These are phyloP conservation scores for Castor canadensis DNA, from an alignment of 2,113 vertebrate species.

Conservation along the genomic window DNA sequence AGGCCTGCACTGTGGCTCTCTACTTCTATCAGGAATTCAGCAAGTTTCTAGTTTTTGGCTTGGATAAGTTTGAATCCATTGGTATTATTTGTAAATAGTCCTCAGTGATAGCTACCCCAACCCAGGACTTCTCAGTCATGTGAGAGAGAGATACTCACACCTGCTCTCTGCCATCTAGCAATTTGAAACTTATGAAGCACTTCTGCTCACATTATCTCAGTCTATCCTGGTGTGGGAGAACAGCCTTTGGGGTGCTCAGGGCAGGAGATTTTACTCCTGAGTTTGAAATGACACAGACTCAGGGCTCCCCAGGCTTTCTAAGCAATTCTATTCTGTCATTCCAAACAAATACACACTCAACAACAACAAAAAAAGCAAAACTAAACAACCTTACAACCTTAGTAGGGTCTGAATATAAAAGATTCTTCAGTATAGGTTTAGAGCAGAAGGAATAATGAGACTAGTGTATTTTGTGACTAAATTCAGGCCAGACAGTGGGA, in stretches of 20 bases:
- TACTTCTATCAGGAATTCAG: not conserved
- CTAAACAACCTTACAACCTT: constrained; percentile 9
- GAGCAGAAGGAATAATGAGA: constrained; percentile 16
- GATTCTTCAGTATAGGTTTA: not conserved
- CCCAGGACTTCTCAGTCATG: rapidly evolving
- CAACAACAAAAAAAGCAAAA: no score
- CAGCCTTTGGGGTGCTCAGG: not conserved
- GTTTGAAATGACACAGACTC: not conserved
- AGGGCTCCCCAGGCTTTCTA: not conserved
- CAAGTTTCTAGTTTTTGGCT: not conserved
- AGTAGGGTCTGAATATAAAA: not conserved
- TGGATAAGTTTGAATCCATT: not conserved
- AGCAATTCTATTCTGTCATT: not conserved
- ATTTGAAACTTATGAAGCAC: not conserved
- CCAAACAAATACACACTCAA: constrained; percentile 16
- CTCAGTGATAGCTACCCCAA: not conserved
- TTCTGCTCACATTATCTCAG: not conserved
- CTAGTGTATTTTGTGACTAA: constrained; percentile 9
- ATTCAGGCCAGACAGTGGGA: constrained; percentile 4
- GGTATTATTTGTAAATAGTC: not conserved
- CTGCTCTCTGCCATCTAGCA: not conserved
- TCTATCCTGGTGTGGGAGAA: not conserved
- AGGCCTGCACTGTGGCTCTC: not conserved
- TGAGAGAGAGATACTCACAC: not conserved
- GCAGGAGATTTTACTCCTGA: not conserved